These are phyloP conservation scores for Drosophila ustulata DNA, from an alignment of 2,888 invertebrate species.

Conservation along the genomic window DNA sequence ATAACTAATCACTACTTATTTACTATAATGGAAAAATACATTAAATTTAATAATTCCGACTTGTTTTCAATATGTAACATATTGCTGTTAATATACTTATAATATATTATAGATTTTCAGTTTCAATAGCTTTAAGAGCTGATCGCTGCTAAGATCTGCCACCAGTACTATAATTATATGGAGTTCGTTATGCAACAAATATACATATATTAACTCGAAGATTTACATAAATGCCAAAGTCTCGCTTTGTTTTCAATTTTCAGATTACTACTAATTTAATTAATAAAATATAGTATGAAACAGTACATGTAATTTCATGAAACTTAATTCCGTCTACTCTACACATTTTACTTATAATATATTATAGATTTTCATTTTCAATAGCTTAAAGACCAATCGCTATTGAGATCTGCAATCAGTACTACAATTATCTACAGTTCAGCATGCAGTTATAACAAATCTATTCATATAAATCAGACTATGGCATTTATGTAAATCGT, in stretches of 20 bases:
- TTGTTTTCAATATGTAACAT: too few species aligned
- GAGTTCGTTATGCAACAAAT: neutral
- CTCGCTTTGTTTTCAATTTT: too few species aligned
- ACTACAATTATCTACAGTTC: conserved; percentile 1
- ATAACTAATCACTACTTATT: too few species aligned
- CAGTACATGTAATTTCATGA: too few species aligned
- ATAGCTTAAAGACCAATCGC: neutral
- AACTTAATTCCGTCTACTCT: too few species aligned
- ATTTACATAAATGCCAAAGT: too few species aligned
- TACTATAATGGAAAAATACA: too few species aligned
- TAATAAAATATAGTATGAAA: too few species aligned
- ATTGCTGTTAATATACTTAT: too few species aligned
- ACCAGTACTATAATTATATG: neutral
- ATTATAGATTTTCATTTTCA: neutral
- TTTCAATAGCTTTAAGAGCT: neutral
- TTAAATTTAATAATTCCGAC: too few species aligned
- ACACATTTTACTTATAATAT: neutral
- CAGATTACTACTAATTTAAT: too few species aligned
- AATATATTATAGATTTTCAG: neutral
- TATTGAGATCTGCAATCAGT: neutral
- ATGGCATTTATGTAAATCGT: conserved; percentile 27
- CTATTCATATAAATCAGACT: conserved; percentile 25
- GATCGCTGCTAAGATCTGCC: neutral
- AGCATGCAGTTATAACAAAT: conserved; percentile 7
- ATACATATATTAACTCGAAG: conserved; percentile 3